phyloP scores from a whole-genome alignment of 1,140 invertebrate genomes.

The Bombus soroeensis region DNA sequence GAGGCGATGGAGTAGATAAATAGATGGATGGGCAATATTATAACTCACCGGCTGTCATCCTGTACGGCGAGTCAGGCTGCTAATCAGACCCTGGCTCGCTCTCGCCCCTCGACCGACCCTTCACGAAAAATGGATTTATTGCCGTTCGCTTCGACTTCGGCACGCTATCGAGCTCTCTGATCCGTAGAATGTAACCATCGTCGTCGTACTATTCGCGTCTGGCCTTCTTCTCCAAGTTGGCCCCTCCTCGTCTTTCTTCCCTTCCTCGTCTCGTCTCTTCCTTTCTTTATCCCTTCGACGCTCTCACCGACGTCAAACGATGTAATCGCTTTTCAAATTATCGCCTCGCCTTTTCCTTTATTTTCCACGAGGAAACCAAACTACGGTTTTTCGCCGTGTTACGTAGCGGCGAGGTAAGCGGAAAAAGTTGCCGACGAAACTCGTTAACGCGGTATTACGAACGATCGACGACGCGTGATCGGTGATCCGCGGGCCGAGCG shows the following conservation, averaged over 20 bases:
- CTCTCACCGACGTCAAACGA: not conserved
- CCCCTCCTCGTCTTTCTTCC: constrained; percentile 26
- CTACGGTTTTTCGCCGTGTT: not conserved
- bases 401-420: not conserved
- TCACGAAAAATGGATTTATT: constrained; percentile 84
- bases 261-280: constrained; percentile 14
- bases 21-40: constrained; percentile 83
- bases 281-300: not conserved
- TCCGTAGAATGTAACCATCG: constrained; percentile 81
- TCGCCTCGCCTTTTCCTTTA: not conserved
- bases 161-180: constrained; percentile 83
- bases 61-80: constrained; percentile 82
- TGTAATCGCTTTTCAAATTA: not conserved
- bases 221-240: constrained; percentile 52
- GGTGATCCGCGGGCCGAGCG: not conserved
- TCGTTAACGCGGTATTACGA: not conserved
- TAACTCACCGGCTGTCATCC: constrained; percentile 83
- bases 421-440: not conserved
- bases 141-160: constrained; percentile 82
- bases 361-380: no score
- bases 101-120: constrained; percentile 77
- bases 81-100: constrained; percentile 81
- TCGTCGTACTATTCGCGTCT: constrained; percentile 75
- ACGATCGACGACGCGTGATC: not conserved
- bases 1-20: constrained; percentile 80